A percentile compares a stretch with the other conserved stretches of the same genome.
Conservation (phyloP, 2,888 invertebrate species). For the Lycaena phlaeas region DNA sequence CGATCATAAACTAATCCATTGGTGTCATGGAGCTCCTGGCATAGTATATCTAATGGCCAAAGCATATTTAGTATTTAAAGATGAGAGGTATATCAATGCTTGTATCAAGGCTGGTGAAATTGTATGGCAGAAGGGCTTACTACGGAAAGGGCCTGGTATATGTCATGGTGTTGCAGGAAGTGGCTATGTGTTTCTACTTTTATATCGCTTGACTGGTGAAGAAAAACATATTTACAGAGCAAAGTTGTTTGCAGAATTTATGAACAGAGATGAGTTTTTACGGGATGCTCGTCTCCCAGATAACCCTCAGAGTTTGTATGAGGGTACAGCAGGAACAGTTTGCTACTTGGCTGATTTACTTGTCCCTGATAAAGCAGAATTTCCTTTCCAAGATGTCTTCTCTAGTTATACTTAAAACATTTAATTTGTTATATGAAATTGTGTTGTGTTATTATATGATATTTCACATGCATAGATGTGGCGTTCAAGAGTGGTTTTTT, state of each 20-base stretch:
- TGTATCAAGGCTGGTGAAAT: conserved; percentile 80
- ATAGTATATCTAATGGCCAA: conserved; percentile 86
- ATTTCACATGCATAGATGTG: too few species aligned
- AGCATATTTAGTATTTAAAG: conserved; percentile 82
- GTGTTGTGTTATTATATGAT: too few species aligned
- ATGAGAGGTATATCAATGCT: conserved; percentile 79
- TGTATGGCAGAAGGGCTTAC: conserved; percentile 86
- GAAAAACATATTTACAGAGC: conserved; percentile 82
- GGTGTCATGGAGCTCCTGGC: conserved; percentile 94
- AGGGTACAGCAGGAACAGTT: conserved; percentile 89
- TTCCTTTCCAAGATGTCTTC: conserved; percentile 88
- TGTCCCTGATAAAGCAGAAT: conserved; percentile 80
- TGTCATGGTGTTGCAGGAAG: conserved; percentile 92
- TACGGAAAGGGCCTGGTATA: conserved; percentile 90
- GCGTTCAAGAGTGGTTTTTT: too few species aligned
- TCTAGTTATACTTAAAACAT: conserved; percentile 24
- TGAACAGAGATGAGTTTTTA: conserved; percentile 77
- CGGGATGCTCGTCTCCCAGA: conserved; percentile 83
- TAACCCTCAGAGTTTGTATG: conserved; percentile 86
- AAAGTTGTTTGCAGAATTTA: conserved; percentile 81
- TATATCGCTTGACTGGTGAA: conserved; percentile 83
- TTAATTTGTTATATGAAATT: too few species aligned
- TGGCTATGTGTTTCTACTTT: conserved; percentile 84
- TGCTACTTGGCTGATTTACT: conserved; percentile 86
- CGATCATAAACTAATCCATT: conserved; percentile 84